These are phyloP conservation scores for Akabosia matsudoensis DNA, from an alignment of 1,140 invertebrate genomes.

Conservation along the genomic window DNA sequence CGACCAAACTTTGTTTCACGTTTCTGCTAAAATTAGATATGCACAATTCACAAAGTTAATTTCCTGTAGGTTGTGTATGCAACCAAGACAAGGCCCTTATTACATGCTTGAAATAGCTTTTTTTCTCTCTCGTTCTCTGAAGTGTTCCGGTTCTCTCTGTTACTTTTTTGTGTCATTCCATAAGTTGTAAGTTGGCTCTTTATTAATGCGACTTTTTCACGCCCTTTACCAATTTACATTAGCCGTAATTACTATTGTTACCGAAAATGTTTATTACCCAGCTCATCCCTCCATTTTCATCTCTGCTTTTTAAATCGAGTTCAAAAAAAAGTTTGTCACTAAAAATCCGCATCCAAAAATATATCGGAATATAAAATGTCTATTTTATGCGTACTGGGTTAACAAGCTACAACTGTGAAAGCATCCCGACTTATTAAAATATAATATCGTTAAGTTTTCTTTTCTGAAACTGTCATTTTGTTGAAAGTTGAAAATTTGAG, in stretches of 20 bases:
- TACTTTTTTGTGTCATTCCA: slow-evolving; percentile 31
- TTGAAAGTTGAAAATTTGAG: too few relatives aligned
- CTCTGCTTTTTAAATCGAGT: background rate
- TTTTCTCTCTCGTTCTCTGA: slow-evolving; percentile 29
- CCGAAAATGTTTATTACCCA: background rate
- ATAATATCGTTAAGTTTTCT: too few relatives aligned
- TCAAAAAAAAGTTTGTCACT: background rate
- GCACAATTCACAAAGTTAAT: slow-evolving; percentile 49
- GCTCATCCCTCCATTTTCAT: background rate
- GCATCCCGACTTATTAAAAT: too few relatives aligned
- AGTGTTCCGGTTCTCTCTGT: too few relatives aligned
- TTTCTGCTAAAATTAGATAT: slow-evolving; percentile 47
- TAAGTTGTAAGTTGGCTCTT: slow-evolving; percentile 42
- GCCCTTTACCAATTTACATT: slow-evolving; percentile 46
- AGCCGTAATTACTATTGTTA: slow-evolving; percentile 45
- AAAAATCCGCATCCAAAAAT: background rate
- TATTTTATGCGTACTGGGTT: too few relatives aligned
- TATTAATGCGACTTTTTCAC: slow-evolving; percentile 45
- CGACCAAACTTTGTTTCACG: background rate
- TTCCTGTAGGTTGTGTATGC: slow-evolving; percentile 42
- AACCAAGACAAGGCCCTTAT: slow-evolving; percentile 45
- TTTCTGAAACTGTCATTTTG: too few relatives aligned
- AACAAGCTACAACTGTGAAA: too few relatives aligned
- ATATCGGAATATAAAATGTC: too few relatives aligned
- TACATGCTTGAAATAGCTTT: slow-evolving; percentile 47